These are phyloP conservation scores for Oxycera nigricornis DNA, from an alignment of 2,888 invertebrate genomes.

Conservation along the genomic window DNA sequence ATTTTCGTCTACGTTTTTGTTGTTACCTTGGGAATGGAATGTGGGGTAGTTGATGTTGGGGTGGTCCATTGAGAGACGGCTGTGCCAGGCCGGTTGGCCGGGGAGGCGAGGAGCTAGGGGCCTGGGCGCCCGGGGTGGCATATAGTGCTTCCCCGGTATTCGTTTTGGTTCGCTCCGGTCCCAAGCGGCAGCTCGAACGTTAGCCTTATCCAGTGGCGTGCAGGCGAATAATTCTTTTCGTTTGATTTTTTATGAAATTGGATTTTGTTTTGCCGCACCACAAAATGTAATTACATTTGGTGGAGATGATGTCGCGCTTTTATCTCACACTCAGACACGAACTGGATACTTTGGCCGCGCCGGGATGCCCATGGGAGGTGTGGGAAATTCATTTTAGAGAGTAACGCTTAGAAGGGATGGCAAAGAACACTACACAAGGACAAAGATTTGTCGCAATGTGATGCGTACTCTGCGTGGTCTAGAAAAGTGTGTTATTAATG, in stretches of 20 bases:
- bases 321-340: neutral
- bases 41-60: neutral
- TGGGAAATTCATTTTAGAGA: neutral
- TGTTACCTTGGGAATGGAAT: constrained; percentile 36
- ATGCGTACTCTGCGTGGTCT: no score
- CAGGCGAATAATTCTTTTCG: constrained; percentile 20
- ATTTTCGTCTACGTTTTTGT: constrained; percentile 44
- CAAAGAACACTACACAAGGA: no score
- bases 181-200: constrained; percentile 17
- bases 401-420: neutral
- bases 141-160: constrained; percentile 29
- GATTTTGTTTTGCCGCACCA: constrained; percentile 10
- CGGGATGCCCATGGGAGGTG: neutral
- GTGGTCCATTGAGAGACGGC: neutral
- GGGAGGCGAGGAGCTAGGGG: neutral
- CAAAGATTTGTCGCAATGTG: no score
- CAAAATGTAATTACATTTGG: constrained; percentile 31
- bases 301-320: constrained; percentile 26
- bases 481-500: no score
- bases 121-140: constrained; percentile 31
- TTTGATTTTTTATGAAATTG: constrained; percentile 32
- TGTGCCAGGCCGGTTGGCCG: constrained; percentile 5
- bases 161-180: constrained; percentile 33
- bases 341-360: constrained; percentile 8
- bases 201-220: constrained; percentile 37